Evolutionary conservation across 1,140 invertebrate genomes (phyloP).

Genomic region (Tetranychus cinnabarinus): DNA sequence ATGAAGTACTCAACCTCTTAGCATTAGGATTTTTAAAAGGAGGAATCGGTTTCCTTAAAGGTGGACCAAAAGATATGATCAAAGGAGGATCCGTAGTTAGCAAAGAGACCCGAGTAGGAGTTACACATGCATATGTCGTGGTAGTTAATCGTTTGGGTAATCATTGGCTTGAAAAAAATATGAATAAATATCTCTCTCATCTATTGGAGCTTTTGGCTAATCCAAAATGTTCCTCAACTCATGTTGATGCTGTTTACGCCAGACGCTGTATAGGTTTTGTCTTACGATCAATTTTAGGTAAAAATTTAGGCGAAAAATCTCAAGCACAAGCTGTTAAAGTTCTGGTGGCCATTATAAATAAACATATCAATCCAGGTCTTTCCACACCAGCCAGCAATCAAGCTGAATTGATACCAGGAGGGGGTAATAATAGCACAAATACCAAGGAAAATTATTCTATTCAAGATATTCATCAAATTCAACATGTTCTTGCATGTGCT

Average conservation of each 20-base stretch:
- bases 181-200: constrained; percentile 58
- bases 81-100: constrained; percentile 78
- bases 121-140: constrained; percentile 77
- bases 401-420: not conserved
- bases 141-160: constrained; percentile 76
- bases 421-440: not conserved
- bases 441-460: not conserved
- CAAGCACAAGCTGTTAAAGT: constrained; percentile 80
- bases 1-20: constrained; percentile 71
- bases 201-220: constrained; percentile 65
- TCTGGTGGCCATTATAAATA: constrained; percentile 66
- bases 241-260: constrained; percentile 92
- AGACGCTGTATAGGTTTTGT: constrained; percentile 93
- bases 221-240: constrained; percentile 74
- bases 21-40: constrained; percentile 85
- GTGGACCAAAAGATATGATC: constrained; percentile 69
- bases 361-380: constrained; percentile 63
- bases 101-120: constrained; percentile 81
- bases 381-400: constrained; percentile 7
- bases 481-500: constrained; percentile 78
- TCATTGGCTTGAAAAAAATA: constrained; percentile 77
- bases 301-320: constrained; percentile 83
- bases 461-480: constrained; percentile 35
- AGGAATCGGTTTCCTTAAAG: constrained; percentile 80
- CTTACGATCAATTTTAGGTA: constrained; percentile 63